These are phyloP conservation scores for Sebastolobus alascanus DNA, from an alignment of 2,797 vertebrate species.

Conservation along the genomic window DNA sequence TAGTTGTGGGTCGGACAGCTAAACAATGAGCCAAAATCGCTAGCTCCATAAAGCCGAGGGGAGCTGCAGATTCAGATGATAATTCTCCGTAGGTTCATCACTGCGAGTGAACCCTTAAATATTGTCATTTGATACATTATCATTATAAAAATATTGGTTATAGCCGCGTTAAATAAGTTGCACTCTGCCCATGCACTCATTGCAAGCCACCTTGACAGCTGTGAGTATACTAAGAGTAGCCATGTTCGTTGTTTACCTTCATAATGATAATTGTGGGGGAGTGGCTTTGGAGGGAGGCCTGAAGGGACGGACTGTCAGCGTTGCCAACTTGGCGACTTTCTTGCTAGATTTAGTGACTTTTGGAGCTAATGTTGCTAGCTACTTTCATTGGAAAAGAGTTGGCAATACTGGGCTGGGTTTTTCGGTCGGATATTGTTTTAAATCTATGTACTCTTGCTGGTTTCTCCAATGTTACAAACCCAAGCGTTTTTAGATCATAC, in stretches of 20 bases:
- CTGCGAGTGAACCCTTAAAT: neutral
- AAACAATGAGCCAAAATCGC: neutral
- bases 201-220: no score
- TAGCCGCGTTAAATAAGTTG: neutral
- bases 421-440: neutral
- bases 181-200: no score
- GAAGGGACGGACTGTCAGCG: neutral
- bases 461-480: neutral
- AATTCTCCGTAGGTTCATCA: neutral
- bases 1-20: neutral
- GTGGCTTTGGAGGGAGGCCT: neutral
- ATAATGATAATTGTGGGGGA: neutral
- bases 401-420: neutral
- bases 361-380: neutral
- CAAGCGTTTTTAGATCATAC: neutral
- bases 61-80: neutral
- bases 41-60: no score
- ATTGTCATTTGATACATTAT: neutral
- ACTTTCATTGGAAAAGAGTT: neutral
- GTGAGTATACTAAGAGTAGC: no score
- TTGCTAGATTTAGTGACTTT: neutral
- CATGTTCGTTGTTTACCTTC: neutral
- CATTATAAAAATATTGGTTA: neutral
- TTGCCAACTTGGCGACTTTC: neutral
- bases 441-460: neutral